Conservation (phyloP, 2,888 invertebrate genomes). For the Torymus tubicola region DNA sequence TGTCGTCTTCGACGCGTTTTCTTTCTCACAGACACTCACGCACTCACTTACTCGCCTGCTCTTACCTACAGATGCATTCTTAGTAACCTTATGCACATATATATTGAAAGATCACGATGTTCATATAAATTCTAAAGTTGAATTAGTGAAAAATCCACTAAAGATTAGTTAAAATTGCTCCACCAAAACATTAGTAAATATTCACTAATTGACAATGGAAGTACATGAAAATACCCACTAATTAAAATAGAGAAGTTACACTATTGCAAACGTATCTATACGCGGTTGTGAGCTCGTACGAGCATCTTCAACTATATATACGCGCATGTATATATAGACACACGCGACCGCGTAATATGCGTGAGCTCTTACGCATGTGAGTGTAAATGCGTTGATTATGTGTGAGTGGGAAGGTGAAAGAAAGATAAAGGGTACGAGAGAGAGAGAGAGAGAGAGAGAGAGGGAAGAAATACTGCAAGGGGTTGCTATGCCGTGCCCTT, state of each 20-base stretch:
- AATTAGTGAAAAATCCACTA: too few species aligned
- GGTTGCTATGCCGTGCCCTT: neutral
- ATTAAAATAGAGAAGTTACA: too few species aligned
- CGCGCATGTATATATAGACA: conserved; percentile 43
- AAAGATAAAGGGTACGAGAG: neutral
- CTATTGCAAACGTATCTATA: too few species aligned
- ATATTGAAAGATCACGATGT: too few species aligned
- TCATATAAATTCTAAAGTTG: too few species aligned
- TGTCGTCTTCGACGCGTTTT: conserved; percentile 65
- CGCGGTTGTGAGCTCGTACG: conserved; percentile 10
- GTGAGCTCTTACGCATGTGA: conserved; percentile 17
- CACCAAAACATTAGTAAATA: too few species aligned
- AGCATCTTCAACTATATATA: conserved; percentile 41
- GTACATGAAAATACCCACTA: too few species aligned
- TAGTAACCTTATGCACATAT: too few species aligned
- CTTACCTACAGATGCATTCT: neutral
- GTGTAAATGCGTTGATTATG: neutral
- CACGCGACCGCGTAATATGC: neutral
- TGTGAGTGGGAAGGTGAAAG: too few species aligned
- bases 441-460: neutral
- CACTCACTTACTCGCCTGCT: neutral
- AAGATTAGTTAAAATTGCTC: too few species aligned
- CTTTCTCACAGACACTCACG: conserved; percentile 32
- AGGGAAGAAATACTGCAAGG: neutral
- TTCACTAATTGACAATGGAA: too few species aligned